phyloP scores from a whole-genome alignment of 2,888 invertebrate species.

The Chironomus riparius region DNA sequence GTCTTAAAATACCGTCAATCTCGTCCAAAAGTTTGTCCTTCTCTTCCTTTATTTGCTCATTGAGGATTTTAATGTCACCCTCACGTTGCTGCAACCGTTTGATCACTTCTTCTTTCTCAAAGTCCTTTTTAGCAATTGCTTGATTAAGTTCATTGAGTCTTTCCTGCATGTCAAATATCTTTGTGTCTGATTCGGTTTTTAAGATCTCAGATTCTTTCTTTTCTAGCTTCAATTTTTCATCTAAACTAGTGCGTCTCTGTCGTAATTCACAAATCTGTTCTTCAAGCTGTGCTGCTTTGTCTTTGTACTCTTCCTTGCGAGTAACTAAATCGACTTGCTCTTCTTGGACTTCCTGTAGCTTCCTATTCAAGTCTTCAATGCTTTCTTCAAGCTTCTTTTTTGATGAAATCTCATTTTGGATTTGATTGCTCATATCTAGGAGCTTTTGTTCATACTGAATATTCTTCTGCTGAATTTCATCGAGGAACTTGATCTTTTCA shows the following conservation, averaged over 20 bases:
- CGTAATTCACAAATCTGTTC: background rate
- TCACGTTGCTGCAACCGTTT: background rate
- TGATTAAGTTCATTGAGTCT: slow-evolving; percentile 19
- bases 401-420: background rate
- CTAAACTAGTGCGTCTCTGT: background rate
- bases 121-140: background rate
- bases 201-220: background rate
- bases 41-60: slow-evolving; percentile 33
- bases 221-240: background rate
- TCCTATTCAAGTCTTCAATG: background rate
- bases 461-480: slow-evolving; percentile 1
- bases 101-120: background rate
- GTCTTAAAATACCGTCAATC: slow-evolving; percentile 29
- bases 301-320: slow-evolving; percentile 21
- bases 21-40: slow-evolving; percentile 42
- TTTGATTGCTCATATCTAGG: background rate
- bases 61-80: background rate
- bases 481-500: background rate
- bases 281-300: background rate
- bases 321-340: slow-evolving; percentile 29
- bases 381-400: slow-evolving; percentile 4
- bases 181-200: background rate
- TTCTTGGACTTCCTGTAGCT: slow-evolving; percentile 20
- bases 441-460: background rate
- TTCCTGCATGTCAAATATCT: background rate